Evolutionary conservation across 1,140 invertebrate species (phyloP), one percentile per base, ranked within the genome.

Genomic region (Papilio machaon): DNA sequence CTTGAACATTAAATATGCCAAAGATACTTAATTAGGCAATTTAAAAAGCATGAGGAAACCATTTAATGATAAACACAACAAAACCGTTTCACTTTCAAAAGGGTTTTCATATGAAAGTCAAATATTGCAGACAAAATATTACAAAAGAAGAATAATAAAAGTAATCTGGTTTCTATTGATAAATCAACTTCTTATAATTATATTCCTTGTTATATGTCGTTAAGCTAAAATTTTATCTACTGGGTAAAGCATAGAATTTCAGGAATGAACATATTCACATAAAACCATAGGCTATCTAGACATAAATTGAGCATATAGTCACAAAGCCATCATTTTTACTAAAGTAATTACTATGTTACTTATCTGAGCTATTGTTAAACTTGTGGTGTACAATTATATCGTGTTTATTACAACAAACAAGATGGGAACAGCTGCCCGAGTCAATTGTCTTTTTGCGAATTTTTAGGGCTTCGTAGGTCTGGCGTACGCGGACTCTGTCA

Each of bases 391-490:
- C 52, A 76, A 64, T 78, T 60, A 78, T 78, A n/a, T 60, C 76
- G 76, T 78, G 76, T 78, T 78, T 78, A 78, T 78, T 78, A 78
- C 76, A 64, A 78, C 76, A 78, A 78, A 78, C 76, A 78, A 78
- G 76, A 46, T 60, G 52, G 35, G 30, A 85, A 79, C 85, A 85
- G 83, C 83, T 84, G 87, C 82, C 81, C 60, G 19, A 82, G 79
- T 84, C 73, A 70, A 85, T 86, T 83, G 70, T 85, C 83, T 76
- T 87, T 88, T 87, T 87, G 83, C 76, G 70, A 82, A 86, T 86
- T 89, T 85, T 82, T 89, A 88, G 82, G 85, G 89, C 85, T 89
- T 88, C 87, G 80, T 83, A 86, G 73, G 78, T 73, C 47, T 19
- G 47, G 73, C 80, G 78, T 47, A 79, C 70, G 74, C 79, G 35